These are phyloP conservation scores for Prosapia bicincta DNA, from an alignment of 2,888 invertebrate genomes.

Conservation along the genomic window DNA sequence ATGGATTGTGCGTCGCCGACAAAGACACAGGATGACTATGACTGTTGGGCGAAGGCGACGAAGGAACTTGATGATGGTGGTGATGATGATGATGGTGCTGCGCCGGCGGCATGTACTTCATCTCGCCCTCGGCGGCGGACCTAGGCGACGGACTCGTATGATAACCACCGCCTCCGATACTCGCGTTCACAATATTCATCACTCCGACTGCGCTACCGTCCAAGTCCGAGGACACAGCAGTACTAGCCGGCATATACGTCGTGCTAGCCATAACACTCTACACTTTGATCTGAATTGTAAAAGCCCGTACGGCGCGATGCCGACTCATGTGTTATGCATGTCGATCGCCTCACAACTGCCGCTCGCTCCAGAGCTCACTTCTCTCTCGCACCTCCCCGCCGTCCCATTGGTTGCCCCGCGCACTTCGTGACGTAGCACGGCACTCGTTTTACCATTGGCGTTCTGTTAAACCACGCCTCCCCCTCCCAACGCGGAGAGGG, in stretches of 20 bases:
- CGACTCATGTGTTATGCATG: conserved; percentile 61
- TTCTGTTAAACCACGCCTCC: conserved; percentile 37
- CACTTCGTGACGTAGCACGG: conserved; percentile 34
- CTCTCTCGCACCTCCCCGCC: conserved; percentile 48
- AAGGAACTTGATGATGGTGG: conserved; percentile 62
- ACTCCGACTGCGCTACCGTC: conserved; percentile 53
- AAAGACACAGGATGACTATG: conserved; percentile 52
- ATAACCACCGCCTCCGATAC: conserved; percentile 49
- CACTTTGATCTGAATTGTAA: conserved; percentile 40
- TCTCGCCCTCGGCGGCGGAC: conserved; percentile 82
- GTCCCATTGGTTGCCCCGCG: conserved; percentile 42
- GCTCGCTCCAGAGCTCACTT: conserved; percentile 31
- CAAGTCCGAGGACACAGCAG: conserved; percentile 71
- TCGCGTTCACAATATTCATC: conserved; percentile 46
- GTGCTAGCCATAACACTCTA: conserved; percentile 79
- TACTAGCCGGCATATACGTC: conserved; percentile 83
- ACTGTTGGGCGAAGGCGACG: conserved; percentile 62
- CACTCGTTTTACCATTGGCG: conserved; percentile 34
- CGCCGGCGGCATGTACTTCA: conserved; percentile 86
- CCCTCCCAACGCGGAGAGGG: conserved; percentile 22
- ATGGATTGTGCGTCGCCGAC: conserved; percentile 61
- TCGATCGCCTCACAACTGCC: conserved; percentile 45
- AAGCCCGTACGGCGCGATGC: conserved; percentile 35
- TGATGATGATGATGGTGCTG: conserved; percentile 84
- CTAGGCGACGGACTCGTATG: conserved; percentile 79